Base-by-base conservation (phyloP, 2,113 vertebrate species). In the Salvelinus fontinalis region DNA sequence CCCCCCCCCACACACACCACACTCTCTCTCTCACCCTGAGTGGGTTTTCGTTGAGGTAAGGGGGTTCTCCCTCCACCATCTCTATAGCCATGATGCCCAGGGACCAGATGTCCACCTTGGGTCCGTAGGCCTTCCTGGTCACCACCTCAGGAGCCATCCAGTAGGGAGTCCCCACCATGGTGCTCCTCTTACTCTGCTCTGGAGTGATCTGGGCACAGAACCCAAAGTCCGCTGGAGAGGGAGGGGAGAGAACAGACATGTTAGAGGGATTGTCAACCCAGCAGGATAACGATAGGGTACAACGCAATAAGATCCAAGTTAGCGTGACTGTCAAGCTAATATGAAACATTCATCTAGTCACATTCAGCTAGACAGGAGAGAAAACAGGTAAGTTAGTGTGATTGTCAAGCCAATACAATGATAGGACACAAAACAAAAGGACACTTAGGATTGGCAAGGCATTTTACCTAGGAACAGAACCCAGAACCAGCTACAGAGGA, bases 121-220 rank as follows among this genome's bases (percentile, higher is more conserved):
- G 97, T 75, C 97, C 97, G 0, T 99, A 99, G 0, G 97, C 97
- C 89, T 99, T 99, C 68, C 97, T 92, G 31, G 97, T 99, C 44
- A 99, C 97, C 85, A 99, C 97, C 84, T 99, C 97, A 0, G 97
- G 97, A 69, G 97, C 97, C 97, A 99, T 99, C 97, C 97, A 99
- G 87, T 99, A 99, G 0, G 97, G 97, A 0, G 97, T 99, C 0
- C 97, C 97, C 71, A 99, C 97, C 97, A 99, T 99, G 73, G 97
- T 99, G 92, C 97, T 99, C 74, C 97, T 95, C 71, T 99, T 99
- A 88, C 95, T 99, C 92, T 99, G 97, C 86, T 99, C 97, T 0
- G 97, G 97, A 29, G 97, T 99, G 90, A 99, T 99, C 93, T 99
- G 97, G 81, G 97, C 97, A 81, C 97, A 99, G 92, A 99, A 99